phyloP scores from a whole-genome alignment of 2,888 invertebrate genomes.

The Oasisia sp. region DNA sequence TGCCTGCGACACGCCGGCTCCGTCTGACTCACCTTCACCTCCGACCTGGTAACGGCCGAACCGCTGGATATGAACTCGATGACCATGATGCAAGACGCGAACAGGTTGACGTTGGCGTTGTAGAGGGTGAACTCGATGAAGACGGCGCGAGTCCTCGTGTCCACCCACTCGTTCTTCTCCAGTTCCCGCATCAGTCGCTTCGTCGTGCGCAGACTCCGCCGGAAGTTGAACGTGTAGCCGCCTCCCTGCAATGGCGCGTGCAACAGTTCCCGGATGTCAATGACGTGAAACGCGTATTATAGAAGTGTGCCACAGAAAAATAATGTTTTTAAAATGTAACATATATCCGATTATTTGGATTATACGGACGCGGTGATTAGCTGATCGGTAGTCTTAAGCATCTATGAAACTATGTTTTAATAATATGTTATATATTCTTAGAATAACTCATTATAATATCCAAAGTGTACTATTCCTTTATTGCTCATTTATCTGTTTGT shows the following conservation, averaged over 20 bases:
- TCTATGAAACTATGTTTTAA: background rate
- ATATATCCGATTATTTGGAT: background rate
- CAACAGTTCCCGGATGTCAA: background rate
- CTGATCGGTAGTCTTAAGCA: background rate
- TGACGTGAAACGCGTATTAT: background rate
- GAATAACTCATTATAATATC: background rate
- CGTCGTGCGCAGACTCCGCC: slow-evolving; percentile 54
- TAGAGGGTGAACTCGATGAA: slow-evolving; percentile 69
- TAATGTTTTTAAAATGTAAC: background rate
- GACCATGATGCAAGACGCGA: slow-evolving; percentile 58
- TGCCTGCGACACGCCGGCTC: too few species aligned
- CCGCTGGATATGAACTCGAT: slow-evolving; percentile 61
- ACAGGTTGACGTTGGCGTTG: slow-evolving; percentile 65
- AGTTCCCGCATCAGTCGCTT: slow-evolving; percentile 57
- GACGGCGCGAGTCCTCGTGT: slow-evolving; percentile 67
- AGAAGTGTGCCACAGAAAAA: background rate
- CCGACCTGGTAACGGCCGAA: slow-evolving; percentile 51
- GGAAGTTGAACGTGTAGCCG: slow-evolving; percentile 60
- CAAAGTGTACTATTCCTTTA: background rate
- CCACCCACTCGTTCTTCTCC: slow-evolving; percentile 65
- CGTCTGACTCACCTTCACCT: slow-evolving; percentile 54
- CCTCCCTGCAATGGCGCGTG: slow-evolving; percentile 50
- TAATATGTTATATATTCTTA: background rate
- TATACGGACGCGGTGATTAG: background rate
- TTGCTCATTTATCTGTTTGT: background rate